These are phyloP conservation scores for Streblospio benedicti DNA, from an alignment of 1,140 invertebrate genomes.

Conservation along the genomic window DNA sequence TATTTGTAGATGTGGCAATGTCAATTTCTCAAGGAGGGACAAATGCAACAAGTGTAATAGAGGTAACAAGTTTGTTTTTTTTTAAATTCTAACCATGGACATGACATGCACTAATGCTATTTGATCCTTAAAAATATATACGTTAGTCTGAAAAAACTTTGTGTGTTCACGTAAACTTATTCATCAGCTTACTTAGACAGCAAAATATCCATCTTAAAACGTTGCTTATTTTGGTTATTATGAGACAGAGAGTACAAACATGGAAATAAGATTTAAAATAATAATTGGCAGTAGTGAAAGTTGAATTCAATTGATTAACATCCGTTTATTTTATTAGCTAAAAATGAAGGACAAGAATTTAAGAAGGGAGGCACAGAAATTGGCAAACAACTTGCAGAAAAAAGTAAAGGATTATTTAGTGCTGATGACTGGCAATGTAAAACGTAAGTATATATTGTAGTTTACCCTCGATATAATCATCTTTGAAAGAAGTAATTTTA, in stretches of 20 bases:
- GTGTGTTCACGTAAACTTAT: no score
- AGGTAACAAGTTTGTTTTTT: constrained; percentile 43
- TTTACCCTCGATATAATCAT: no score
- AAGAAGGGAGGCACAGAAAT: constrained; percentile 94
- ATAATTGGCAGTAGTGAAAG: background rate
- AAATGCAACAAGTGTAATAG: constrained; percentile 85
- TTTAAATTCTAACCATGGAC: background rate
- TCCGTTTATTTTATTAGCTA: constrained; percentile 33
- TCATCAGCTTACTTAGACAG: no score
- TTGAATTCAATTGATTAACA: background rate
- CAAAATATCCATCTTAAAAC: no score
- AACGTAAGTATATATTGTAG: constrained; percentile 54
- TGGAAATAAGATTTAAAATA: background rate
- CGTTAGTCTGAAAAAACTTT: no score
- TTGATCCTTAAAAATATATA: no score
- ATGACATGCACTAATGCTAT: no score
- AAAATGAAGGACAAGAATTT: constrained; percentile 60
- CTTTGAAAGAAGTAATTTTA: no score
- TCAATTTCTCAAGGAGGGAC: constrained; percentile 82
- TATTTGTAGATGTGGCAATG: constrained; percentile 75
- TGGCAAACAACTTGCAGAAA: constrained; percentile 94
- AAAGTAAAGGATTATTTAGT: constrained; percentile 93
- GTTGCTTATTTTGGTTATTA: background rate
- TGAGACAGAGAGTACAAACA: background rate
- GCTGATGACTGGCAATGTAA: constrained; percentile 99